Percentiles rank a stretch among this genome's conserved stretches.
Evolutionary conservation across 2,888 invertebrate species (phyloP).

Genomic region (Parasteatoda lunata): DNA sequence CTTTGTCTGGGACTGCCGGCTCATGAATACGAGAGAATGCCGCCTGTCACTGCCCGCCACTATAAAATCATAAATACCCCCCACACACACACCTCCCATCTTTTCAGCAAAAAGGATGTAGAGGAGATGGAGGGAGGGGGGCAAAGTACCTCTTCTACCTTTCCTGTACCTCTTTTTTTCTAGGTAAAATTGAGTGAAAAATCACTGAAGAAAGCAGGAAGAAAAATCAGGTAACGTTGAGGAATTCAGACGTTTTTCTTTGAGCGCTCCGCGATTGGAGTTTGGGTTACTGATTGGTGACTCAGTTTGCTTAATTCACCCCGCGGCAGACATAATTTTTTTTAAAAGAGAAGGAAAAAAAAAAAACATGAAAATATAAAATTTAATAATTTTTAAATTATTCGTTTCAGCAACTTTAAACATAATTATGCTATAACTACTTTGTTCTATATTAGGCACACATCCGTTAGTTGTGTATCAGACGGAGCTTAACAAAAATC

Average conservation of each 20-base stretch:
- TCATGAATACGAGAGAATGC: constrained; percentile 53
- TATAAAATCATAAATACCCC: constrained; percentile 49
- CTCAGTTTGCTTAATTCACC: too few relatives aligned
- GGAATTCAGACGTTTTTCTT: not conserved
- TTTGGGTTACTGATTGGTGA: too few relatives aligned
- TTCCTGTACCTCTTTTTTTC: not conserved
- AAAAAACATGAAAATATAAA: too few relatives aligned
- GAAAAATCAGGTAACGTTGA: not conserved
- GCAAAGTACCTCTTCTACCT: not conserved
- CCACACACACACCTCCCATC: not conserved
- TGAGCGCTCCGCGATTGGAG: not conserved
- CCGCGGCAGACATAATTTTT: too few relatives aligned
- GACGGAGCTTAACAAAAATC: too few relatives aligned
- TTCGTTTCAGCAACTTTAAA: too few relatives aligned
- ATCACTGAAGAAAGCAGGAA: not conserved
- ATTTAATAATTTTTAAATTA: too few relatives aligned
- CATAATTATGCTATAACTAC: too few relatives aligned
- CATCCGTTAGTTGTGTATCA: too few relatives aligned
- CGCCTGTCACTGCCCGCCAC: constrained; percentile 34
- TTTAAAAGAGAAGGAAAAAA: too few relatives aligned
- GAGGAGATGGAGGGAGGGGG: not conserved
- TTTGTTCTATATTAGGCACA: too few relatives aligned
- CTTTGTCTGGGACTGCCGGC: constrained; percentile 57
- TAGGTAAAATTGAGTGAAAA: not conserved
- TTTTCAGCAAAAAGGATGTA: not conserved